Conservation (phyloP, 2,888 invertebrate genomes). For the Crocallis elinguaria region DNA sequence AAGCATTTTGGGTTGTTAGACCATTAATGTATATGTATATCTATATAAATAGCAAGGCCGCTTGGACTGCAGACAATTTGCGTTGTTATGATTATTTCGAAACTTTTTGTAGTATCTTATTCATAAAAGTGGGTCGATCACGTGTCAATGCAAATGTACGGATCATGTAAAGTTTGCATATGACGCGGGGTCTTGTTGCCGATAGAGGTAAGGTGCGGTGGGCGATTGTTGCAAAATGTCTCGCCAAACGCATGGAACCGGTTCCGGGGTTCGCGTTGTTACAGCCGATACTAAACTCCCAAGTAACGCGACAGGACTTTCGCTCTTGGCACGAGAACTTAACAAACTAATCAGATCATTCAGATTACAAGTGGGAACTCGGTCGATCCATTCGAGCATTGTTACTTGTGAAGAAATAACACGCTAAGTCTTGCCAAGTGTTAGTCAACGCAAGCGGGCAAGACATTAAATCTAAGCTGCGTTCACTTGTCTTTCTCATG, state of each 20-base stretch:
- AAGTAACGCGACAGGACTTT: slow-evolving; percentile 55
- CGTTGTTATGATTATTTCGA: slow-evolving; percentile 38
- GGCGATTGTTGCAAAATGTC: slow-evolving; percentile 68
- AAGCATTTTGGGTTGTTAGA: slow-evolving; percentile 66
- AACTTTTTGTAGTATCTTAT: slow-evolving; percentile 3
- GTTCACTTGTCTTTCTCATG: slow-evolving; percentile 5
- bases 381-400: slow-evolving; percentile 55
- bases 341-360: slow-evolving; percentile 29
- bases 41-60: slow-evolving; percentile 57
- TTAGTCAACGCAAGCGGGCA: slow-evolving; percentile 45
- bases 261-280: slow-evolving; percentile 53
- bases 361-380: slow-evolving; percentile 57
- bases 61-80: slow-evolving; percentile 29
- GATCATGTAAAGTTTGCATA: slow-evolving; percentile 31
- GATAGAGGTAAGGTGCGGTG: slow-evolving; percentile 30
- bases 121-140: slow-evolving; percentile 8
- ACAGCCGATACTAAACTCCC: slow-evolving; percentile 45
- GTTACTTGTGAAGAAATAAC: slow-evolving; percentile 53
- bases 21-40: slow-evolving; percentile 64
- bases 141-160: slow-evolving; percentile 26
- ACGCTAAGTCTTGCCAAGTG: slow-evolving; percentile 45
- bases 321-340: slow-evolving; percentile 57
- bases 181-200: slow-evolving; percentile 23
- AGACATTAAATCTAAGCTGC: slow-evolving; percentile 15
- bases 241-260: slow-evolving; percentile 68